Percentiles rank a stretch among this genome's conserved stretches.
Evolutionary conservation across 2,797 vertebrate species (phyloP).

Genomic region (Chaunax sp.): DNA sequence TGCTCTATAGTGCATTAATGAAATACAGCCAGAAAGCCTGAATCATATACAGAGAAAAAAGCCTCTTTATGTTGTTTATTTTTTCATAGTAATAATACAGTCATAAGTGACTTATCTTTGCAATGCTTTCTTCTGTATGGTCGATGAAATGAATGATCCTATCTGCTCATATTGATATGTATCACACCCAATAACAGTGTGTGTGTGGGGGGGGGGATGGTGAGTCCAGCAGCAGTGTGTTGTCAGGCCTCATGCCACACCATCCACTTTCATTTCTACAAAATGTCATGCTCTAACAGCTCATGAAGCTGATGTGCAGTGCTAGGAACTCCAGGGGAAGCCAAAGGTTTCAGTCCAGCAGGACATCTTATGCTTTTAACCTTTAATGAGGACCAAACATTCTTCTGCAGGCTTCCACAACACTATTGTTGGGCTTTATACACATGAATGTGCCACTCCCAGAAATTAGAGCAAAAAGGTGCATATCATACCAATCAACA

Average conservation of each 20-base stretch:
- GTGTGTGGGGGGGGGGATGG: not conserved
- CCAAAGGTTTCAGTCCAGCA: conserved; percentile 20
- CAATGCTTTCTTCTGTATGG: conserved; percentile 39
- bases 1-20: conserved; percentile 49
- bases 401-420: not conserved
- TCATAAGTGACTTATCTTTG: conserved; percentile 43
- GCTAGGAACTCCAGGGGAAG: conserved; percentile 5
- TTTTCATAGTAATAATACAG: conserved; percentile 32
- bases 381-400: not conserved
- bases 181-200: conserved; percentile 54
- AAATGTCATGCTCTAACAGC: not conserved
- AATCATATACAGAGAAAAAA: conserved; percentile 27
- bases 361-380: conserved; percentile 5
- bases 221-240: conserved; percentile 27
- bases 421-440: not conserved
- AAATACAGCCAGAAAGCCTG: conserved; percentile 21
- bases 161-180: conserved; percentile 55
- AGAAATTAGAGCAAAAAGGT: not conserved
- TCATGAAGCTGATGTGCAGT: not conserved
- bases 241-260: conserved; percentile 26
- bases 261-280: conserved; percentile 42
- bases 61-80: conserved; percentile 5
- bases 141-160: conserved; percentile 58
- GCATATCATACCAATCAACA: too few relatives aligned
- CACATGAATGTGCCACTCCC: not conserved